Conservation (phyloP, 2,113 vertebrate species). For the Erythrocercus mccallii region DNA sequence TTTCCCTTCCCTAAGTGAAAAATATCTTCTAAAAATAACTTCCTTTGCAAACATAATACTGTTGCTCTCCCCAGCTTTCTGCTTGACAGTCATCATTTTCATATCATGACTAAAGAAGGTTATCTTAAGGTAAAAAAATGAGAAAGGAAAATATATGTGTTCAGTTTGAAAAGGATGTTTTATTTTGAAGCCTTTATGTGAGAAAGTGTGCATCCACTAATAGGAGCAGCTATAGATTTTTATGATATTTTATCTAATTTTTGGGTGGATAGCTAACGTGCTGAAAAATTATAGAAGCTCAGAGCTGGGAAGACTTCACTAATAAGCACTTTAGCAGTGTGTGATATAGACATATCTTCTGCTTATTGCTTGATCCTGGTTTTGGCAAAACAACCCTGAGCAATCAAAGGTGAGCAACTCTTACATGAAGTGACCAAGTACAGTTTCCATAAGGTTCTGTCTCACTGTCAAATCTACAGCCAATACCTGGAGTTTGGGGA, state of each 20-base stretch:
- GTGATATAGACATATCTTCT: not conserved
- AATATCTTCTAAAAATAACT: not conserved
- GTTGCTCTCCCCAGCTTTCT: not conserved
- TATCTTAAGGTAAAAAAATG: not conserved
- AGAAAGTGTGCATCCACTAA: not conserved
- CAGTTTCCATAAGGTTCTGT: not conserved
- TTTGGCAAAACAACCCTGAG: not conserved
- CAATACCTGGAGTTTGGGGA: not conserved
- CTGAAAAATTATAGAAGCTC: not conserved
- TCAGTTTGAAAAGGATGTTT: not conserved
- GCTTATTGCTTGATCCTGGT: not conserved
- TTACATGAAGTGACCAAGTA: fast-evolving
- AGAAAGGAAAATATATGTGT: not conserved
- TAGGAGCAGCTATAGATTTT: not conserved
- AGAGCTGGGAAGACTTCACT: not conserved
- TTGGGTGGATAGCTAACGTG: not conserved
- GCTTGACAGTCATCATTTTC: not conserved
- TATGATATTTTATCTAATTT: not conserved
- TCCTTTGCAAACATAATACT: not conserved
- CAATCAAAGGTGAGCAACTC: not conserved
- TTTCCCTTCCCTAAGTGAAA: slow-evolving; percentile 33
- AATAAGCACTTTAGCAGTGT: not conserved
- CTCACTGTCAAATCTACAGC: not conserved
- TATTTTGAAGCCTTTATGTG: not conserved
- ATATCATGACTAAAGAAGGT: not conserved